Base-by-base conservation (phyloP, 2,888 invertebrate species). In the Rhingia rostrata region DNA sequence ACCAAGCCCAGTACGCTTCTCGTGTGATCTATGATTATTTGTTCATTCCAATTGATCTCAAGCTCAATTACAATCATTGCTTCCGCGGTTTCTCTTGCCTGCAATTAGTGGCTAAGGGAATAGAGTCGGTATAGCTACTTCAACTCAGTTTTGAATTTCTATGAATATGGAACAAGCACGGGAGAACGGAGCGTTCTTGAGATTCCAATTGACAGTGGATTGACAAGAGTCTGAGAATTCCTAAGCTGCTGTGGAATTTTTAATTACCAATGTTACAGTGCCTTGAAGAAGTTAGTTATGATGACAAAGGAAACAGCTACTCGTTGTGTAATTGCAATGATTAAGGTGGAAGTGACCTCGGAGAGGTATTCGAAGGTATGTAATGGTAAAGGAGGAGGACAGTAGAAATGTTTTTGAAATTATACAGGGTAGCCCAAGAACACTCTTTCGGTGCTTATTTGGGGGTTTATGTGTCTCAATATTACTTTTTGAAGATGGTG, bases 1-100 rank as follows among this genome's bases (percentile, higher is more conserved):
- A 1, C 22, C 22, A 22, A 22, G 22, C 22, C 2, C 22, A 22
- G 2, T 22, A 22, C 7, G 12, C 14, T 63, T 63, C 61, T 37
- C 41, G 9, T 43, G 54, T 54, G 54, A 54, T 54, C 54, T 67
- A 51, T 41, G 39, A 32, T 39, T 32, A 47, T 69, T n/a, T 56
- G 56, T 54, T 54, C 43, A 56, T 56, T 47, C 43, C 37, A 69
- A 69, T 69, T 69, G 67, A 56, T 69, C 56, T 69, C 37, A 47
- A 45, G 56, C 56, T 69, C 67, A 56, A 56, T 56, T 69, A 37
- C 43, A 45, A 47, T 12, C 12, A 45, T 45, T 37, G 56, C 43
- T 56, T 56, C 54, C 56, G 54, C 45, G 67, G 56, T 69, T 69
- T 43, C 10, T n/a, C 43, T 35, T 69, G 35, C 3, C 22, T 30